A percentile compares a stretch with the other conserved stretches of the same genome.
These are phyloP conservation scores for Cossypha heuglini DNA, from an alignment of 2,797 vertebrate species.

Conservation along the genomic window DNA sequence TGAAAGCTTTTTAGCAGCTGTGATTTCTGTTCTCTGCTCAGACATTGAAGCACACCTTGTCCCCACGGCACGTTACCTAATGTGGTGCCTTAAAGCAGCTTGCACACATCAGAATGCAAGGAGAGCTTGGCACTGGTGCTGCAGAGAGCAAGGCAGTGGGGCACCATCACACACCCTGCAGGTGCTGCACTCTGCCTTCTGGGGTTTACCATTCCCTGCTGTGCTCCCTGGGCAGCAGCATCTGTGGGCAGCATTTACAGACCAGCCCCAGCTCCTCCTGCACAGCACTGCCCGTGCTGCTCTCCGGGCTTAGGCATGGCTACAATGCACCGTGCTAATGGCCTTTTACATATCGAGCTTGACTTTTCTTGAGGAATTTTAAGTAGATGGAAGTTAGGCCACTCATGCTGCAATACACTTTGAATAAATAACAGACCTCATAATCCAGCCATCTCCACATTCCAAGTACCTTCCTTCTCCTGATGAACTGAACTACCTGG, in stretches of 20 bases:
- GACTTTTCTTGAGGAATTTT: not conserved
- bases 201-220: not conserved
- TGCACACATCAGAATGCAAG: fast-evolving
- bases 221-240: not conserved
- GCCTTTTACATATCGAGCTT: not conserved
- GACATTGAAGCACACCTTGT: fast-evolving
- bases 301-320: not conserved
- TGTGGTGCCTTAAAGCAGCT: fast-evolving
- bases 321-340: not conserved
- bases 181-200: fast-evolving
- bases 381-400: not conserved
- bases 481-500: not conserved
- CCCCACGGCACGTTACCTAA: not conserved
- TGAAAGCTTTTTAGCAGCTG: not conserved
- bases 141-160: not conserved
- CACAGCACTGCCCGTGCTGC: not conserved
- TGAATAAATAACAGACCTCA: not conserved
- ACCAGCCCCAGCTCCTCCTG: not conserved
- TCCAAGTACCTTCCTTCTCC: not conserved
- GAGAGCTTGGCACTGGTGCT: not conserved
- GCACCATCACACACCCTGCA: fast-evolving
- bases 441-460: not conserved
- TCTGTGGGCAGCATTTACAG: not conserved
- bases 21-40: not conserved
- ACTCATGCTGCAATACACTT: not conserved